Evolutionary conservation across 2,888 invertebrate species (phyloP), one percentile per base, ranked within the genome.

Genomic region (Spatulosminthurus flaviceps): DNA sequence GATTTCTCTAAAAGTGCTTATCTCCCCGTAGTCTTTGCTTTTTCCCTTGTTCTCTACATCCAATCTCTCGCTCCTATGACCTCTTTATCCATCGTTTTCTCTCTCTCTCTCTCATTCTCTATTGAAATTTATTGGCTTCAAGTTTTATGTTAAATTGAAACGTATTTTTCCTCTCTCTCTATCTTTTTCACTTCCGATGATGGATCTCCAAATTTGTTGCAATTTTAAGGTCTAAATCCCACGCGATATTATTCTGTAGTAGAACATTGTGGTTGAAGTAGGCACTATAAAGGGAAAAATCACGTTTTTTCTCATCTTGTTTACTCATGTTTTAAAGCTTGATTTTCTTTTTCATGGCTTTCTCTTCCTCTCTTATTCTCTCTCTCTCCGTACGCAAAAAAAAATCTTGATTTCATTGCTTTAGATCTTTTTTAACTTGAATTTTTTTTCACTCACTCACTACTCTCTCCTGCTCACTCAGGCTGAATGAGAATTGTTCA

Each of bases 191-290:
- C 41, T 7, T 41, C 41, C 51, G n/a, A 51, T 51, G 19, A 51
- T 51, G 9, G 51, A 51, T 51, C 7, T 51, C 16, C 26, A 72
- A 51, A 72, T 51, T 72, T 72, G 72, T 72, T 72, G n/a, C 51
- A 72, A 51, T 72, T 72, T 72, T 43, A 13, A 51, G 72, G 28
- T 72, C 51, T 51, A 51, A 72, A 72, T 72, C 51, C 51, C 72
- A 22, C 16, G 13, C 28, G 16, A 13, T 51, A 2, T 51, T 51
- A 13, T 19, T 51, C n/a, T 51, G 5, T 51, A 11, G 34, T 72
- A 26, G 13, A 42, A 71, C 42, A 41, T 71, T 42, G 24, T 42
- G 71, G 42, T 42, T 71, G 41, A 71, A 42, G 71, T 42, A 70
- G 24, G 41, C 13, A 41, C 41, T n/a, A n/a, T n/a, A n/a, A n/a